Evolutionary conservation across 2,888 invertebrate species (phyloP).

Genomic region (Caenorhabditis panamensis): DNA sequence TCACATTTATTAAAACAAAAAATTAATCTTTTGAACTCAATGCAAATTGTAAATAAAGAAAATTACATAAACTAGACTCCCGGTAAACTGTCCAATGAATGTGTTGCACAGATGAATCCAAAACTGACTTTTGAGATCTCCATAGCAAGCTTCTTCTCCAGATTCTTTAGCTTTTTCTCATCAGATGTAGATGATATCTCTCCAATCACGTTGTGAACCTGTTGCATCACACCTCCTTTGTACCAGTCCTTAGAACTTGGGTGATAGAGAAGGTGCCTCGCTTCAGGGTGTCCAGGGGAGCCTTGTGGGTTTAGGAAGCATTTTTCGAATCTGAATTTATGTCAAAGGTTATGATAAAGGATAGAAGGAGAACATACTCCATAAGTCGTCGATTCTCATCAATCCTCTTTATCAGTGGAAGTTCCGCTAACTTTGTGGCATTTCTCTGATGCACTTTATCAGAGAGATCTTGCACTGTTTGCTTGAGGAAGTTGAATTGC

Average conservation of each 20-base stretch:
- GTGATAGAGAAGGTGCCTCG: conserved; percentile 81
- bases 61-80: too few relatives aligned
- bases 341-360: neutral
- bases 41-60: too few relatives aligned
- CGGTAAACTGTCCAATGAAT: conserved; percentile 23
- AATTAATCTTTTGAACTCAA: too few relatives aligned
- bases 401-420: conserved; percentile 15
- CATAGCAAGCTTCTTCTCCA: conserved; percentile 21
- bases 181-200: conserved; percentile 19
- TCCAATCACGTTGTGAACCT: conserved; percentile 66
- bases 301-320: conserved; percentile 82
- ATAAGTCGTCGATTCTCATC: conserved; percentile 38
- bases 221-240: conserved; percentile 68
- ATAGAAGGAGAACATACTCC: conserved; percentile 13
- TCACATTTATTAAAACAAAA: too few relatives aligned
- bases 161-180: conserved; percentile 8
- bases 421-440: neutral
- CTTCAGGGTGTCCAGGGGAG: conserved; percentile 77
- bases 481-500: conserved; percentile 21
- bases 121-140: conserved; percentile 35
- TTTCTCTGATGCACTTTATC: conserved; percentile 13
- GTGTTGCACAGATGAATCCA: conserved; percentile 52
- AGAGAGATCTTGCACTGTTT: conserved; percentile 31
- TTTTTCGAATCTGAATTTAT: conserved; percentile 81
- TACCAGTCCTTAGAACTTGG: conserved; percentile 68